phyloP scores from a whole-genome alignment of 2,113 vertebrate genomes.

The Rhea pennata region DNA sequence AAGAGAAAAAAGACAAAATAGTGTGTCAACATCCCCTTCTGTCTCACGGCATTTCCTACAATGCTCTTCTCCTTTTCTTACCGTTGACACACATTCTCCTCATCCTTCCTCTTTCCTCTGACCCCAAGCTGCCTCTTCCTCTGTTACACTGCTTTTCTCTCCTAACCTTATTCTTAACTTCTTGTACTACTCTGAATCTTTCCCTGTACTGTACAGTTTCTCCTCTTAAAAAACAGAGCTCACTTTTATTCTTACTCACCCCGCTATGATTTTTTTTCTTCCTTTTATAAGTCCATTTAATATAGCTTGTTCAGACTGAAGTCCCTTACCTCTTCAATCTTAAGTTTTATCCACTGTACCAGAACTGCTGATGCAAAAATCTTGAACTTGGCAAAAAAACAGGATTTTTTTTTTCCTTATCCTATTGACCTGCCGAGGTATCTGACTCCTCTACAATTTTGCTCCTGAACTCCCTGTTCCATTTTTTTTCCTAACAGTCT shows the following conservation, averaged over 20 bases:
- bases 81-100: not conserved
- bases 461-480: not conserved
- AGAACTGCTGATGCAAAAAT: not conserved
- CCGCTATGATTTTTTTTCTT: not conserved
- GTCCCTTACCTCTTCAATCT: not conserved
- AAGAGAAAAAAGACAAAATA: not conserved
- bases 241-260: not conserved
- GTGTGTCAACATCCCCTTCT: fast-evolving
- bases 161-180: not conserved
- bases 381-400: not conserved
- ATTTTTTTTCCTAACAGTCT: fast-evolving
- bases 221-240: not conserved
- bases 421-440: fast-evolving
- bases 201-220: not conserved
- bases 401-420: not conserved
- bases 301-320: not conserved
- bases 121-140: not conserved
- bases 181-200: not conserved
- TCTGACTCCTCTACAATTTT: not conserved
- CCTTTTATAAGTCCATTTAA: not conserved
- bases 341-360: not conserved
- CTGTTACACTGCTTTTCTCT: not conserved
- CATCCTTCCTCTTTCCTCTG: not conserved
- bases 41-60: not conserved
- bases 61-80: not conserved